Base-by-base conservation (phyloP, 2,113 vertebrate genomes). In the Sisor rabdophorus region DNA sequence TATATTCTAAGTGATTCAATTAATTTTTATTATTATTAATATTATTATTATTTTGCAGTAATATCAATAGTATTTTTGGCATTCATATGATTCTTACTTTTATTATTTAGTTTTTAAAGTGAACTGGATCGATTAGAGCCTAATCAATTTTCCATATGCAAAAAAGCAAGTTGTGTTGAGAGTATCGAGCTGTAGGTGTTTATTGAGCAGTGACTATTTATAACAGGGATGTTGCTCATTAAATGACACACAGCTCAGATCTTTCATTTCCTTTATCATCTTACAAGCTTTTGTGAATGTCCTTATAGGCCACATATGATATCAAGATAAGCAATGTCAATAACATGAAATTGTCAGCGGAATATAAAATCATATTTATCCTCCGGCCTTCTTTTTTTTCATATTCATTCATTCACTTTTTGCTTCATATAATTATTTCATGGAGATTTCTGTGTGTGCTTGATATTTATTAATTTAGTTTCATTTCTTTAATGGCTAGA, bases 201-300 rank as follows among this genome's bases (percentile, higher is more conserved):
- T 24, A 28, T 50, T 50, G 15, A 68, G 22, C 3, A 11, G 10
- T 28, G 65, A 67, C 50, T 12, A 28, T 69, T 52, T 24, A 30
- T 19, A 69, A 52, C 24, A 52, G 65, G 65, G 30, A 52, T 69
- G 47, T 30, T 69, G 47, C 9, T 11, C 19, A 16, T 52, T 11
- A 20, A 68, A 68, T 17, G 8, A 24, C 24, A 20, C 24, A 68
- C 24, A 28, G 47, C 47, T 50, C 28, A 52, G 17, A 16, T 11
- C 47, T 30, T 52, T 20, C 24, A 52, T 68, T 68, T 50, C 11
- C 61, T 44, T 64, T 9, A 67, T 67, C 9, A 67, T 30, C 52
- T 28, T 6, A 52, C 8, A 69, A 52, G 65, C 47, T 20, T 50
- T 69, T 69, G 65, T 69, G 16, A 69, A 20, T 69, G 10, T 69